Evolutionary conservation across 2,888 invertebrate species (phyloP).

Genomic region (Leucophora obtusa): DNA sequence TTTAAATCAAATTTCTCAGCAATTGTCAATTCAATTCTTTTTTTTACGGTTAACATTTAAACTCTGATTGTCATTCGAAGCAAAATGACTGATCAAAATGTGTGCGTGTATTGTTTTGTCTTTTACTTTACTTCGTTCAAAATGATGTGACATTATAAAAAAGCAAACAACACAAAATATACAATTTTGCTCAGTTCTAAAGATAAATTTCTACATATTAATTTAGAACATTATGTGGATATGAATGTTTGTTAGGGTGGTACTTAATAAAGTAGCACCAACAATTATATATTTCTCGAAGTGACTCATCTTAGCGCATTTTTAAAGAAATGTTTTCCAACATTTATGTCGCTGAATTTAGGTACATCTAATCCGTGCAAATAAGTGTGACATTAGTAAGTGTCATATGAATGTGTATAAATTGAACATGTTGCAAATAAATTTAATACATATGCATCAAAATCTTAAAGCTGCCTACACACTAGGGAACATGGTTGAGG

Average conservation of each 20-base stretch:
- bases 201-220: neutral
- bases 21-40: neutral
- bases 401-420: neutral
- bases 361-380: no score
- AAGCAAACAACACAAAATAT: neutral
- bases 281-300: no score
- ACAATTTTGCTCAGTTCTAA: neutral
- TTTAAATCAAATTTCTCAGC: conserved; percentile 19
- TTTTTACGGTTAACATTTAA: conserved; percentile 1
- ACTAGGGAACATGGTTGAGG: no score
- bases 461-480: no score
- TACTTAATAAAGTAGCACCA: no score
- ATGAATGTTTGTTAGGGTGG: no score
- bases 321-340: no score
- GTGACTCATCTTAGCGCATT: no score
- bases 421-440: conserved; percentile 1
- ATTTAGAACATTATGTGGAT: no score
- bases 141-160: neutral
- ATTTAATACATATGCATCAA: neutral
- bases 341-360: no score
- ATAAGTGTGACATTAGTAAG: no score
- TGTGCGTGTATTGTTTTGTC: neutral
- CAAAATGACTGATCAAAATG: conserved; percentile 5
- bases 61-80: neutral
- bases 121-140: neutral